phyloP scores from a whole-genome alignment of 2,888 invertebrate species.

The Malachius bipustulatus region DNA sequence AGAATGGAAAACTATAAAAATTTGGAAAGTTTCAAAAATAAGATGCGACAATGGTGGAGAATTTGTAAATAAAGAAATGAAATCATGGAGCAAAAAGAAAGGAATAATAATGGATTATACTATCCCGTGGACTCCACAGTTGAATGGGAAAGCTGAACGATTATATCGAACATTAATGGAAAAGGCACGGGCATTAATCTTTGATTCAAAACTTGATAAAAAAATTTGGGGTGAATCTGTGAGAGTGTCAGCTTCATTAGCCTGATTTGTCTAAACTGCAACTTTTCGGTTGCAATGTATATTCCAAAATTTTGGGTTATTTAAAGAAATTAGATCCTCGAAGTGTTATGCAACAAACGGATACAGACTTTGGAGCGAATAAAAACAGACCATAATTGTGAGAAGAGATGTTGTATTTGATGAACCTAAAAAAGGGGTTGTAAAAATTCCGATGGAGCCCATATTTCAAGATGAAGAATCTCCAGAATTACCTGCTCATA shows the following conservation, averaged over 20 bases:
- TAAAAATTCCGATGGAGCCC: no score
- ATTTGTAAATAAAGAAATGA: not conserved
- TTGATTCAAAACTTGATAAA: not conserved
- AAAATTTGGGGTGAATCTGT: not conserved
- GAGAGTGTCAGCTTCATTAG: not conserved
- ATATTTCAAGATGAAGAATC: no score
- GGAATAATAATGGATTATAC: not conserved
- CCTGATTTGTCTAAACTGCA: not conserved
- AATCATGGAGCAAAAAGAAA: constrained; percentile 1
- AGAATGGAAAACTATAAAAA: constrained; percentile 8
- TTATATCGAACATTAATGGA: not conserved
- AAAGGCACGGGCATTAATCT: constrained; percentile 3
- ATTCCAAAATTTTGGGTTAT: not conserved
- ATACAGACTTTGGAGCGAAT: constrained; percentile 1
- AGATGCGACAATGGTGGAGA: constrained; percentile 13
- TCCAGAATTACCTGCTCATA: no score
- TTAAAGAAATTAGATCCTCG: not conserved
- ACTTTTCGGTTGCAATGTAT: not conserved
- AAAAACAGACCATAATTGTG: constrained; percentile 4
- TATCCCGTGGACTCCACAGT: not conserved
- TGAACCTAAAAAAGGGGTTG: not conserved
- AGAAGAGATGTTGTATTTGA: not conserved
- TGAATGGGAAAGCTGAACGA: not conserved
- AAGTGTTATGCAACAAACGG: constrained; percentile 3
- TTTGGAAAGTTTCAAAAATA: constrained; percentile 9